Base-by-base conservation (phyloP, 2,888 invertebrate genomes). In the Miltochrista miniata region DNA sequence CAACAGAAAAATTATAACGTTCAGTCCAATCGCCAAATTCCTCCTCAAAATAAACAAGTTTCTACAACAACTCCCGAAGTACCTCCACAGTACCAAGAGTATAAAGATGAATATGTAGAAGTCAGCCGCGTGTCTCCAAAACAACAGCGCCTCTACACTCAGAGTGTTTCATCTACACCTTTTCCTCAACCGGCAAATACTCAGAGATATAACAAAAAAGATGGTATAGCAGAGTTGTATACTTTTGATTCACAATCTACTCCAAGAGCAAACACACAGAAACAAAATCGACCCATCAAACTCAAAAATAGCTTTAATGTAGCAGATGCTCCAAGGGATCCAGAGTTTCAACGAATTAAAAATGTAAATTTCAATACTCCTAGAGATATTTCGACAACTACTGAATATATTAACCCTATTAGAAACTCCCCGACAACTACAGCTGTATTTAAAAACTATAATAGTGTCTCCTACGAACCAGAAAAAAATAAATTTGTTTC, bases 101-200 rank as follows among this genome's bases (percentile, higher is more conserved):
- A 78, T 46, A 83, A 84, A 70, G 83, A 90, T 14, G 91, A 91
- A 68, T 91, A 91, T 56, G 90, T 91, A 2, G 91, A 91, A 81
- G 90, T 91, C 7, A 83, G 82, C 43, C 79, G 88, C 57, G 88
- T 89, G 8, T 85, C 85, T 7, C 87, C 90, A 4, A 90, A 90
- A 64, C 81, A 77, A 38, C 83, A 71, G 50, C 76, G 78, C 58
- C 84, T 74, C 60, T 84, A 77, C 61, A 72, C 78, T 0, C 81
- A 73, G 46, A 80, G 69, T 37, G 74, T 80, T 18, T 72, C 85
- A 30, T 77, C 85, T 1, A 72, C 83, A 10, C 73, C 82, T 1
- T 83, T 82, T 52, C 65, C 80, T 10, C 79, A 79, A 36, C 71
- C 84, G 7, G 76, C 86, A 7, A 59, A 76, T 36, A 51, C 71